These are phyloP conservation scores for Thymelicus lineola DNA, from an alignment of 2,888 invertebrate species.

Conservation along the genomic window DNA sequence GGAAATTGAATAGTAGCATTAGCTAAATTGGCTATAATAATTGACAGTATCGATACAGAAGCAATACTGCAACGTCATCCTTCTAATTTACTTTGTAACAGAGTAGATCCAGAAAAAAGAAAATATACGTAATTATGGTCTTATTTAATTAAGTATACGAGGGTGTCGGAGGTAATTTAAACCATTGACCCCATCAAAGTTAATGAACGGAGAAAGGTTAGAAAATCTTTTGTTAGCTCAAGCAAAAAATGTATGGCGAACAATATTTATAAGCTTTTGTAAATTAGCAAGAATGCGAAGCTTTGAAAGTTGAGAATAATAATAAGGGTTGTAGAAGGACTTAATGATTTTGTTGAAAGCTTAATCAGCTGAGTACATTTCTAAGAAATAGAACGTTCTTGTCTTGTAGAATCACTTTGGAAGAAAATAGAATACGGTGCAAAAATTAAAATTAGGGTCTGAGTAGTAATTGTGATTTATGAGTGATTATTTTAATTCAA, in stretches of 20 bases:
- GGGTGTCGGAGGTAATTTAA: conserved; percentile 33
- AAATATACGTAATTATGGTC: conserved; percentile 29
- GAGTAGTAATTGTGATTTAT: too few relatives aligned
- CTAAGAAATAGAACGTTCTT: too few relatives aligned
- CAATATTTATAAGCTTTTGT: conserved; percentile 10
- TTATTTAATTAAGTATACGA: conserved; percentile 34
- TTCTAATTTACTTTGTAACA: conserved; percentile 5
- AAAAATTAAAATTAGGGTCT: too few relatives aligned
- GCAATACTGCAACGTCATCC: not conserved
- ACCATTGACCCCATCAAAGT: conserved; percentile 38
- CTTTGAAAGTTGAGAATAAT: not conserved
- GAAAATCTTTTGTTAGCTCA: conserved; percentile 37
- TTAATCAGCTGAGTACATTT: too few relatives aligned
- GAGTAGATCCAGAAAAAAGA: conserved; percentile 1
- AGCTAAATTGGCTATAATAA: not conserved
- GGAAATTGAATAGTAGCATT: not conserved
- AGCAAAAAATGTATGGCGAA: conserved; percentile 27
- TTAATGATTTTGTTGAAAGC: not conserved
- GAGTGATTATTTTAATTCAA: too few relatives aligned
- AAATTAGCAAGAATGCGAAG: conserved; percentile 3
- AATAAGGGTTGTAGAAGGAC: conserved; percentile 1
- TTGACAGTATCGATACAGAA: not conserved
- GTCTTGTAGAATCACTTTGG: too few relatives aligned
- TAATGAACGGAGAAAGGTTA: conserved; percentile 35
- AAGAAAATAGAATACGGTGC: too few relatives aligned